Conservation (phyloP, 2,113 vertebrate genomes). For the Pollachius pollachius region DNA sequence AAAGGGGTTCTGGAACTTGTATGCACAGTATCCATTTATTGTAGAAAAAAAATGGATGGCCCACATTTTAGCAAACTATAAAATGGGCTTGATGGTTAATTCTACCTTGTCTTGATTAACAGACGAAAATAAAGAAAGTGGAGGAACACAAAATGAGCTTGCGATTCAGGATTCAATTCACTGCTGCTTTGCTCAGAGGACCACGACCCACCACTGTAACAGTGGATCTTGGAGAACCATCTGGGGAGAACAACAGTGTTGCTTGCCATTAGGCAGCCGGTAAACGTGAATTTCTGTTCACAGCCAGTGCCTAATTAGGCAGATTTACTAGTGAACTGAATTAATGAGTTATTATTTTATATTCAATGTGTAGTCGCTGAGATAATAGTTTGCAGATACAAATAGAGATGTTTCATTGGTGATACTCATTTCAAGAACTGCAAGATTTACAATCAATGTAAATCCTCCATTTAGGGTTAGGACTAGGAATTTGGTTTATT, state of each 20-base stretch:
- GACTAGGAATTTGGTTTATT: too few relatives aligned
- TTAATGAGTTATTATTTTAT: slow-evolving; percentile 34
- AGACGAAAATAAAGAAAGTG: too few relatives aligned
- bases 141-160: neutral
- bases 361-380: slow-evolving; percentile 16
- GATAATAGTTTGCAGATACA: slow-evolving; percentile 25
- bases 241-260: neutral
- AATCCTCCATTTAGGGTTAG: too few relatives aligned
- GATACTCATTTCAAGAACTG: too few relatives aligned
- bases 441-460: too few relatives aligned
- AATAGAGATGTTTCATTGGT: neutral
- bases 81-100: too few relatives aligned
- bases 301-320: slow-evolving; percentile 27
- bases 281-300: slow-evolving; percentile 11
- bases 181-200: neutral
- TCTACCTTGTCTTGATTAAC: too few relatives aligned
- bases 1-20: slow-evolving; percentile 1
- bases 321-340: slow-evolving; percentile 22
- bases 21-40: neutral
- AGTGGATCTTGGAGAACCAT: neutral
- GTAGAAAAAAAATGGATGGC: neutral
- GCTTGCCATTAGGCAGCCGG: slow-evolving; percentile 14
- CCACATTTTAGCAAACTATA: neutral
- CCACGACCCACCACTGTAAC: neutral
- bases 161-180: neutral